Percentiles rank a stretch among this genome's conserved stretches.
These are phyloP conservation scores for Tiliacea aurago DNA, from an alignment of 2,888 invertebrate species.

Conservation along the genomic window DNA sequence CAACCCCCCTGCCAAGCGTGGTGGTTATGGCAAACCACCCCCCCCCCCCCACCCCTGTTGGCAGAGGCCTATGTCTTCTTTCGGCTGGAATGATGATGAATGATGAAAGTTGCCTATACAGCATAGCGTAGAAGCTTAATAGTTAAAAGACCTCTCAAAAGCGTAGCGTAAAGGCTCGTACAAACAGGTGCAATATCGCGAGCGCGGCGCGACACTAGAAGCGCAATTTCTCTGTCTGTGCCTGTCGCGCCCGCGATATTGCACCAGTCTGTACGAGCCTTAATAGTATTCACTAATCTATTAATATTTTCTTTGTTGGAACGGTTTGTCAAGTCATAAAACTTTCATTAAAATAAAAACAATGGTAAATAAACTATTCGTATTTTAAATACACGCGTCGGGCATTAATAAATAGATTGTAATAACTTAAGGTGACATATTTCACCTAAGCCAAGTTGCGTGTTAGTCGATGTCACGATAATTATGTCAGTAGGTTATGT, in stretches of 20 bases:
- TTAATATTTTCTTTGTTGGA: neutral
- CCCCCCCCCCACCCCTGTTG: too few species aligned
- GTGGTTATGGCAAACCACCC: too few species aligned
- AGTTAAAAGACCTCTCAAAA: neutral
- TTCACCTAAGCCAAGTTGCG: conserved; percentile 42
- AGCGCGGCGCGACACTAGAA: too few species aligned
- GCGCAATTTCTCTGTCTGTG: too few species aligned
- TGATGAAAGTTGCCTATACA: neutral
- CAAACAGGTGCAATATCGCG: too few species aligned
- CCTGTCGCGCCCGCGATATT: too few species aligned
- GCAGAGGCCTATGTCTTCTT: too few species aligned
- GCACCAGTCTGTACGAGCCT: too few species aligned
- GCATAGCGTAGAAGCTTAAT: neutral
- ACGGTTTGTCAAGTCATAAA: neutral
- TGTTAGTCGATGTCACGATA: conserved; percentile 40
- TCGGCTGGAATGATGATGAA: too few species aligned
- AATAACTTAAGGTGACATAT: conserved; percentile 39
- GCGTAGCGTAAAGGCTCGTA: neutral
- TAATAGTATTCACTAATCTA: too few species aligned
- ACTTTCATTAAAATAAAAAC: neutral
- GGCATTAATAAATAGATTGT: conserved; percentile 19
- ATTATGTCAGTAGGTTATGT: conserved; percentile 29
- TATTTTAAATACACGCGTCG: neutral
- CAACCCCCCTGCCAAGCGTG: too few species aligned
- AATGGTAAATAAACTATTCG: neutral